Conservation (phyloP, 1,140 invertebrate genomes). For the Callitettix versicolor region DNA sequence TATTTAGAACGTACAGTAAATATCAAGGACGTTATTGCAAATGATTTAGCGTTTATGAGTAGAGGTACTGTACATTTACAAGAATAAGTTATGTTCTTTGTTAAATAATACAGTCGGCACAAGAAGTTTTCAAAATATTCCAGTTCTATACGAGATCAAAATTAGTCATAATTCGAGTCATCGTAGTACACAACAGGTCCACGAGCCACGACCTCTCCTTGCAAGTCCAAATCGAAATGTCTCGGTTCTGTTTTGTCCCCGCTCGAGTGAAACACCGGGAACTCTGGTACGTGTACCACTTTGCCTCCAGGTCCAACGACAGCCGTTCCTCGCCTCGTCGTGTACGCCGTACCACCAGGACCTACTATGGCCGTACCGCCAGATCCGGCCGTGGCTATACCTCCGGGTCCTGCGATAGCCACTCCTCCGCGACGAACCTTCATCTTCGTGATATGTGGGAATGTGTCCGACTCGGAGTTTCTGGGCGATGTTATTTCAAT, state of each 20-base stretch:
- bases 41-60: too few relatives aligned
- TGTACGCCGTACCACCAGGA: conserved; percentile 56
- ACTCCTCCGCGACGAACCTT: conserved; percentile 57
- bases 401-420: conserved; percentile 60
- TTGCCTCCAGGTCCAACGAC: conserved; percentile 55
- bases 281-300: conserved; percentile 40
- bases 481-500: background rate
- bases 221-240: conserved; percentile 28
- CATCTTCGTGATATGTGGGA: conserved; percentile 50
- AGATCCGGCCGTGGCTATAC: conserved; percentile 56
- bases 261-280: background rate
- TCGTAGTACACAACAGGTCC: conserved; percentile 56
- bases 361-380: conserved; percentile 64
- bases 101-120: too few relatives aligned
- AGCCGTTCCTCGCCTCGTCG: conserved; percentile 52
- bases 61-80: too few relatives aligned
- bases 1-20: too few relatives aligned
- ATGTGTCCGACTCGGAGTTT: background rate
- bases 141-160: too few relatives aligned
- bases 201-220: conserved; percentile 50
- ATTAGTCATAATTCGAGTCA: background rate
- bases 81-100: too few relatives aligned
- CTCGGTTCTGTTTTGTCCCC: background rate
- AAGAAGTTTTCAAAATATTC: too few relatives aligned
- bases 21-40: too few relatives aligned